Conservation (phyloP, 2,113 vertebrate species). For the Hystrix brachyura region DNA sequence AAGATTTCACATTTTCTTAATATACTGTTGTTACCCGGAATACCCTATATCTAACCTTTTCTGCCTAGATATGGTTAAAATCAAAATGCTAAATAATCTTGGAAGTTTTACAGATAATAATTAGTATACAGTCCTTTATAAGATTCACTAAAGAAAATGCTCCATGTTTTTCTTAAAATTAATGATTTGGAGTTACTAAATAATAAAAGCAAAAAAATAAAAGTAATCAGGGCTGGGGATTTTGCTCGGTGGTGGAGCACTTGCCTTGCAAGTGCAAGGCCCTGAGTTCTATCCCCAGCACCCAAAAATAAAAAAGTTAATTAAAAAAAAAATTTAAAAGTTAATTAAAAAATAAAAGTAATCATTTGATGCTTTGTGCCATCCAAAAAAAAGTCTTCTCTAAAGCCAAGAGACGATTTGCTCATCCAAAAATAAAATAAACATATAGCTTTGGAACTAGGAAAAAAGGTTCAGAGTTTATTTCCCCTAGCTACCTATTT, state of each 20-base stretch:
- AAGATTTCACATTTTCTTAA: background rate
- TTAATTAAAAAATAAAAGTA: background rate
- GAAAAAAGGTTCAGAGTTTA: background rate
- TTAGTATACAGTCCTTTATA: background rate
- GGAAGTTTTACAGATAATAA: conserved; percentile 53
- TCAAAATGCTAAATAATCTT: conserved; percentile 44
- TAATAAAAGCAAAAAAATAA: background rate
- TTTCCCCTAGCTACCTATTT: background rate
- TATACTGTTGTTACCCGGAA: background rate
- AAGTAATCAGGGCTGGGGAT: too few relatives aligned
- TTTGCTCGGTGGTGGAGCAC: too few relatives aligned
- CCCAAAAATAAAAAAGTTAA: background rate
- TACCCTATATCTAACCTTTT: background rate
- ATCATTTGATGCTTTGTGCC: conserved; percentile 47
- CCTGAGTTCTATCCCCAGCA: too few relatives aligned
- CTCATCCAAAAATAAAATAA: conserved; percentile 36
- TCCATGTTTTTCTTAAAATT: background rate
- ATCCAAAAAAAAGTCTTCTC: conserved; percentile 62
- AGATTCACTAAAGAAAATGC: conserved; percentile 50
- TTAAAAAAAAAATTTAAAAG: background rate
- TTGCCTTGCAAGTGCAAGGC: too few relatives aligned
- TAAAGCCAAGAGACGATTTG: conserved; percentile 49
- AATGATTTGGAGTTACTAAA: conserved; percentile 22
- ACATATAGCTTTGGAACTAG: conserved; percentile 18
- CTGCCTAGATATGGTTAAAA: background rate